Evolutionary conservation across 2,113 vertebrate species (phyloP).

Genomic region (Mirounga angustirostris): DNA sequence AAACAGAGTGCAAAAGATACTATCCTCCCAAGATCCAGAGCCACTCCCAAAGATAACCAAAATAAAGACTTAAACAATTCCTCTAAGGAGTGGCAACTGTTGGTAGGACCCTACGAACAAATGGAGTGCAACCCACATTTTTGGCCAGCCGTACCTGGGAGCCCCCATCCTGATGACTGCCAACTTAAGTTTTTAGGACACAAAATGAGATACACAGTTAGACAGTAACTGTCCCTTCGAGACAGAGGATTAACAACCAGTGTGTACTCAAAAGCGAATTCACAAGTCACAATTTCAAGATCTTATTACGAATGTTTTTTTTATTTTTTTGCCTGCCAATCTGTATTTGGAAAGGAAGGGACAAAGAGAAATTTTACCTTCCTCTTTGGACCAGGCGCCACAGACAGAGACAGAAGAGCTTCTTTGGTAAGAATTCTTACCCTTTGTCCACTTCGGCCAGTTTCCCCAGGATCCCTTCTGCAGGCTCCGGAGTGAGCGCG

Average conservation of each 20-base stretch:
- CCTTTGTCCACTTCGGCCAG: not conserved
- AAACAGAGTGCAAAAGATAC: not conserved
- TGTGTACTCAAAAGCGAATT: not conserved
- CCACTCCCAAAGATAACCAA: not conserved
- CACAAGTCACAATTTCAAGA: not conserved
- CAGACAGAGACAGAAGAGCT: not conserved
- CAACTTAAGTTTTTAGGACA: not conserved
- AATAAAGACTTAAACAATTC: not conserved
- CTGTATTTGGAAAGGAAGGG: not conserved
- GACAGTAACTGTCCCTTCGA: not conserved
- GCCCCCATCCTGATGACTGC: not conserved
- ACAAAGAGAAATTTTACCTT: not conserved
- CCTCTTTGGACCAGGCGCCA: not conserved
- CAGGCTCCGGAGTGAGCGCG: not conserved
- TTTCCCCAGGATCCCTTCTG: not conserved
- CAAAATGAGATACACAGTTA: not conserved
- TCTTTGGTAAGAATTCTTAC: not conserved
- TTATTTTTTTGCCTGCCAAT: not conserved
- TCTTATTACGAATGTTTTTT: not conserved
- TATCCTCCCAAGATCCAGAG: not conserved
- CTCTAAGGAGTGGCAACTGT: not conserved
- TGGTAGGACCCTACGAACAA: not conserved
- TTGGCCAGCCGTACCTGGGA: not conserved
- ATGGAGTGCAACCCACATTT: not conserved
- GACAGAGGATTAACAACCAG: not conserved